These are phyloP conservation scores for Metellina segmentata DNA, from an alignment of 2,888 invertebrate genomes.

Conservation along the genomic window DNA sequence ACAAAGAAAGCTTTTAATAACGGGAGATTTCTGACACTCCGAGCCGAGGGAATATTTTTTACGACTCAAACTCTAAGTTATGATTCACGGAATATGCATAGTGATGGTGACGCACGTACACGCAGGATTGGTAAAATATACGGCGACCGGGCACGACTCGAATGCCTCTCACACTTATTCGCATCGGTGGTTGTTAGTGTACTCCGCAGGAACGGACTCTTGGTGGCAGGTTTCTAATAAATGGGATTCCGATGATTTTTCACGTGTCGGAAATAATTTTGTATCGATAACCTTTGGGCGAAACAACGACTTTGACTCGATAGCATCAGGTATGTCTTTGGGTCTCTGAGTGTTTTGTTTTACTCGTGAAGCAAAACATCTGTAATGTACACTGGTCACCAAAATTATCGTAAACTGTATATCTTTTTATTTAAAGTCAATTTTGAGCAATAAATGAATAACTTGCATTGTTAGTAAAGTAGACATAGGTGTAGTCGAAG, in stretches of 20 bases:
- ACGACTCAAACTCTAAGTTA: constrained; percentile 64
- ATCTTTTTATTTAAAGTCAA: no score
- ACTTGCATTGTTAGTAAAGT: no score
- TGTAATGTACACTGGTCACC: no score
- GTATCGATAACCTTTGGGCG: background rate
- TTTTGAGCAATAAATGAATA: no score
- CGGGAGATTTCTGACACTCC: background rate
- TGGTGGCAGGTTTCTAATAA: no score
- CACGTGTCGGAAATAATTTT: no score
- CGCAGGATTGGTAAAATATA: constrained; percentile 39
- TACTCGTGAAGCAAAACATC: no score
- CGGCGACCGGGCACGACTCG: constrained; percentile 36
- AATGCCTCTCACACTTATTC: background rate
- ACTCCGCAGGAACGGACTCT: no score
- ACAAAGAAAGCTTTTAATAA: constrained; percentile 34
- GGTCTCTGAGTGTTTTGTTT: background rate
- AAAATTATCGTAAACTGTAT: no score
- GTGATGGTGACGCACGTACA: constrained; percentile 23
- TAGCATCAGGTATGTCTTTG: background rate
- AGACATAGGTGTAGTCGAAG: no score
- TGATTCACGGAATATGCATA: constrained; percentile 65
- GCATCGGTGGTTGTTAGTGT: no score
- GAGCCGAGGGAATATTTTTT: constrained; percentile 6
- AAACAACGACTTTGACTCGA: background rate
- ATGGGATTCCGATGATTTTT: no score